Base-by-base conservation (phyloP, 2,797 vertebrate species). In the Acanthurus tractus region DNA sequence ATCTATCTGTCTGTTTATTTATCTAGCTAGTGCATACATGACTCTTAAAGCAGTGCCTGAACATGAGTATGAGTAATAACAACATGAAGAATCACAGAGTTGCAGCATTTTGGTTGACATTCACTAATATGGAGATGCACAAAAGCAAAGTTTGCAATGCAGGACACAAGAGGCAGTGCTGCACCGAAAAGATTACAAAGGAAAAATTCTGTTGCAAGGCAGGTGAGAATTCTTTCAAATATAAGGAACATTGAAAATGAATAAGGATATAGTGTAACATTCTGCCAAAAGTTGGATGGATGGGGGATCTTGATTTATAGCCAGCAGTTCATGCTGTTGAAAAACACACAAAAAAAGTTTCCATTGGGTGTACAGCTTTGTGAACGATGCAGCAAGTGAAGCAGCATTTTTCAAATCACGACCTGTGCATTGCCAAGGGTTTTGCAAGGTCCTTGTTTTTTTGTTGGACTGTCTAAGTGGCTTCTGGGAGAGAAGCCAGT, bases 401-500 rank as follows among this genome's bases (percentile, higher is more conserved):
- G 67, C 23, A 36, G 38, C 53, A 45, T 77, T 58, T 85, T 84
- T 61, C 20, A 63, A 73, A 78, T 66, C 0, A 34, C 54, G 64
- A 54, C 78, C 77, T 64, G 63, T 25, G 63, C 46, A 14, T 54
- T 67, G 76, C 79, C 86, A 84, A 88, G 74, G 82, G 54, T 83
- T 81, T 4, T 80, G 65, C 73, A 88, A 83, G 73, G 82, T 84
- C 63, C 74, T 69, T 6, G 9, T 69, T 52, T 75, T 75, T 78
- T 49, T 72, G 56, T 20, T 57, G 11, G 56, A 55, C 29, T 70
- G 54, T 72, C 63, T 78, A 71, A 86, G 79, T 81, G 80, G 79
- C 71, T 87, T 77, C 70, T 38, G 71, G 86, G 84, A 88, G 56
- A 49, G 8, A 17, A 85, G 86, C 80, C 82, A 85, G 46, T 4